Conservation (phyloP, 1,140 invertebrate species). For the Euwallacea fornicatus region DNA sequence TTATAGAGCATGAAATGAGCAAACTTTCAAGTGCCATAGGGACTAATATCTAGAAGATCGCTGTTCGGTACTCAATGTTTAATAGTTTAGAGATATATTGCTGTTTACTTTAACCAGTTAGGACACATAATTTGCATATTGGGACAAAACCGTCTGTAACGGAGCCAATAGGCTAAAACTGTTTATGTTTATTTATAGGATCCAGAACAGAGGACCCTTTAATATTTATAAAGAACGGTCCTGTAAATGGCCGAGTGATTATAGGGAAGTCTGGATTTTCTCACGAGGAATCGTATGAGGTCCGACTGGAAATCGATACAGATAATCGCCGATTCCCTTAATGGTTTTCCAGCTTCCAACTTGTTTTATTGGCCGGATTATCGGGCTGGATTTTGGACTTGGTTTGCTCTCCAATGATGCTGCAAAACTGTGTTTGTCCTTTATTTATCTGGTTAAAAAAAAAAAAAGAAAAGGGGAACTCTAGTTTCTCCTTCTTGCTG, state of each 20-base stretch:
- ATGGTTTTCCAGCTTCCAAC: conserved; percentile 45
- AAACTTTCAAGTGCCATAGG: conserved; percentile 34
- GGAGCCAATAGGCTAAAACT: neutral
- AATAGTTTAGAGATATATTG: conserved; percentile 31
- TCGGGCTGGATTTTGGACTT: no score
- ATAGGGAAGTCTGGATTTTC: conserved; percentile 11
- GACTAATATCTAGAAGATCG: conserved; percentile 31
- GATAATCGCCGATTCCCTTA: conserved; percentile 49
- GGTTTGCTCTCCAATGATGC: no score
- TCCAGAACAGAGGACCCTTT: neutral
- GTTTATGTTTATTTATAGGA: neutral
- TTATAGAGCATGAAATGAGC: conserved; percentile 33
- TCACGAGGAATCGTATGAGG: conserved; percentile 33
- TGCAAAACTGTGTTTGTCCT: no score
- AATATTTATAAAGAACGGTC: neutral
- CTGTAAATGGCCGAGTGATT: neutral
- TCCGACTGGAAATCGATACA: conserved; percentile 48
- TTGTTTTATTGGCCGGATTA: no score
- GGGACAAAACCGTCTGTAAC: neutral
- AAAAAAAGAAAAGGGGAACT: no score
- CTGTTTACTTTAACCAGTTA: conserved; percentile 31
- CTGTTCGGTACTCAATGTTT: conserved; percentile 21
- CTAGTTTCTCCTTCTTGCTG: no score
- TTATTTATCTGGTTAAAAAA: no score
- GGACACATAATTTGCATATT: neutral